Conservation (phyloP, 2,888 invertebrate species). For the Linnaemya tessellans region DNA sequence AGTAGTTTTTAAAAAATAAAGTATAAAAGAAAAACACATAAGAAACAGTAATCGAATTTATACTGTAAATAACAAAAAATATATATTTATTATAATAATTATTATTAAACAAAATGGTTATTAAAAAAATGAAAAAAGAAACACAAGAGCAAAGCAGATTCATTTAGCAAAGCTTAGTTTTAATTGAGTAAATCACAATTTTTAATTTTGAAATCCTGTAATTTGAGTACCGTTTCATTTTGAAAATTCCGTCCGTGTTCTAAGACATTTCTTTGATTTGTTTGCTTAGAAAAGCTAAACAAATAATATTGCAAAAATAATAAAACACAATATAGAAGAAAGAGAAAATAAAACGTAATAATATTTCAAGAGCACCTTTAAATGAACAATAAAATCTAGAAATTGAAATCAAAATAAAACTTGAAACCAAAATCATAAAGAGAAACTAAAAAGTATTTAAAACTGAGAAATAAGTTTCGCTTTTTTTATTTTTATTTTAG, state of each 20-base stretch:
- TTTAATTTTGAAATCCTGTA: conserved; percentile 44
- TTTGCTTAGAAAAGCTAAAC: conserved; percentile 7
- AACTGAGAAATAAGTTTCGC: conserved; percentile 13
- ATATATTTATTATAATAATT: conserved; percentile 74
- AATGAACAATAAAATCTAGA: conserved; percentile 77
- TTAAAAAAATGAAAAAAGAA: conserved; percentile 33
- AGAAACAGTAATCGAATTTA: conserved; percentile 73
- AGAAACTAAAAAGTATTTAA: conserved; percentile 43
- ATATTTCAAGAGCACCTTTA: conserved; percentile 77
- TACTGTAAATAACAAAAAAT: conserved; percentile 70
- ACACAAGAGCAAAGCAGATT: conserved; percentile 65
- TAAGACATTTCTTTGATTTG: conserved; percentile 41
- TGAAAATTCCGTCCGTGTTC: conserved; percentile 74
- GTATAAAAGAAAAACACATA: conserved; percentile 31
- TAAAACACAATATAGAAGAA: conserved; percentile 64
- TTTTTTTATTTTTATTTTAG: conserved; percentile 3
- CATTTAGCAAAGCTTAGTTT: conserved; percentile 41
- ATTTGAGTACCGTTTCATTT: conserved; percentile 51
- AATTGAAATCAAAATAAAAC: conserved; percentile 70
- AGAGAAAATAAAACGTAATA: conserved; percentile 36
- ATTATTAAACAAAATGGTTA: conserved; percentile 56
- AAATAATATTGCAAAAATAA: conserved; percentile 52
- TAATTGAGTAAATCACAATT: background rate
- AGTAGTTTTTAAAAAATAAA: conserved; percentile 53
- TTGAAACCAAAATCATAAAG: conserved; percentile 69